Percentiles rank a stretch among this genome's conserved stretches.
phyloP scores from a whole-genome alignment of 1,140 invertebrate genomes.

The Drosophila ercepeae region DNA sequence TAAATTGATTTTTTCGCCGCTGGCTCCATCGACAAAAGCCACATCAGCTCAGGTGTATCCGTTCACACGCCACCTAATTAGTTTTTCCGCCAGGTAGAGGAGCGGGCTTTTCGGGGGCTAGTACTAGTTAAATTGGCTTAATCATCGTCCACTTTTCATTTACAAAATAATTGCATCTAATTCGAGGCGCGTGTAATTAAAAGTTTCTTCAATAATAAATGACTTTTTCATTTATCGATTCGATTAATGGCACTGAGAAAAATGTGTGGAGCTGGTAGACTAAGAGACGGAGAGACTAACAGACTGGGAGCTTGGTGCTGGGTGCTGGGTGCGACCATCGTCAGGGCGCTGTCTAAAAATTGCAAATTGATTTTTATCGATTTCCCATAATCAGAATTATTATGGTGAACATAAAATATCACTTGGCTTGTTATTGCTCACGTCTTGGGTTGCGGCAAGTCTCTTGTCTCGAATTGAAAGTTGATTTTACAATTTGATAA shows the following conservation, averaged over 20 bases:
- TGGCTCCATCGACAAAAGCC: conserved; percentile 48
- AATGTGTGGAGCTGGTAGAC: neutral
- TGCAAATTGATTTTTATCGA: conserved; percentile 81
- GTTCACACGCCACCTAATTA: conserved; percentile 71
- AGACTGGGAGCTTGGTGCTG: no score
- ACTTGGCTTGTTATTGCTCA: conserved; percentile 71
- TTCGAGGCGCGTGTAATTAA: conserved; percentile 68
- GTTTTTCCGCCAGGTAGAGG: conserved; percentile 32
- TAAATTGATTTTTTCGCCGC: conserved; percentile 68
- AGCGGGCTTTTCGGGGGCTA: neutral
- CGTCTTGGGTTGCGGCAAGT: conserved; percentile 54
- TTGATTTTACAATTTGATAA: conserved; percentile 80
- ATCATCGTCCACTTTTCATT: conserved; percentile 65
- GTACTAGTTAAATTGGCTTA: conserved; percentile 53
- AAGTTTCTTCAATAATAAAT: conserved; percentile 43
- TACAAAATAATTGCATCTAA: conserved; percentile 62
- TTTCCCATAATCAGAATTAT: conserved; percentile 76
- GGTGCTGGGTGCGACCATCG: conserved; percentile 54
- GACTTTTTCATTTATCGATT: conserved; percentile 62
- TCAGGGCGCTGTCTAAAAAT: conserved; percentile 64
- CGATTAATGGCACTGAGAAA: conserved; percentile 13
- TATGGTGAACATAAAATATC: conserved; percentile 74
- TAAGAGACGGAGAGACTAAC: neutral
- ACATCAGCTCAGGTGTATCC: conserved; percentile 74
- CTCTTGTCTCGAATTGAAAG: conserved; percentile 68